Evolutionary conservation across 2,113 vertebrate species (phyloP), one percentile per base, ranked within the genome.

Genomic region (Parus major): DNA sequence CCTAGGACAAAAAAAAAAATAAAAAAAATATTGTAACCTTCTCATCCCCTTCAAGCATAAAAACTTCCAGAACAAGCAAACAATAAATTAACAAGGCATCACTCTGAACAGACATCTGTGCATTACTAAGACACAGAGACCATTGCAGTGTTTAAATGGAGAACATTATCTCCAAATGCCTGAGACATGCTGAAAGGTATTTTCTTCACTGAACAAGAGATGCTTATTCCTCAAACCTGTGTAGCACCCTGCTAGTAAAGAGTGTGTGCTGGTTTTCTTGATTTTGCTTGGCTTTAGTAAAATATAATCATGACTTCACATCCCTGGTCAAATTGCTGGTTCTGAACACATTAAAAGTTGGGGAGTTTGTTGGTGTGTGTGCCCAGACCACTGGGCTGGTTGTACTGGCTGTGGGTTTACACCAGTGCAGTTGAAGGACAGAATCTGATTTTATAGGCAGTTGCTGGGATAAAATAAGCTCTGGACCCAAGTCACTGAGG

Each of bases 401-500:
- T 64, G 39, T 28, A 7, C 16, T 41, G 69, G 36, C 72, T 81
- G 46, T 71, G 65, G 44, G 23, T 84, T 88, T 42, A 10, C 49
- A 63, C 8, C 46, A 42, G 14, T 15, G 3, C 42, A 56, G 19
- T 39, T 16, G 35, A 69, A 61, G n/a, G 36, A 46, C 44, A 81
- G 46, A 60, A 70, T 92, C 71, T 60, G 56, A 50, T 88, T 85
- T 86, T 66, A 10, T 29, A 56, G 47, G 23, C 10, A 39, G 22
- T 46, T 41, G 27, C 33, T 80, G 59, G 50, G 50, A 63, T 80
- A 19, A 63, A 66, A n/a, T 27, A 33, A 88, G 9, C 47, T 41
- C 1, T 16, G 25, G 64, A 73, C n/a, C 24, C 31, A 42, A n/a
- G 35, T 82, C 1, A 0, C 17, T 2, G 0, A 35, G 60, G 36